phyloP scores from a whole-genome alignment of 2,888 invertebrate species.

The Eudasyphora cyanicolor region DNA sequence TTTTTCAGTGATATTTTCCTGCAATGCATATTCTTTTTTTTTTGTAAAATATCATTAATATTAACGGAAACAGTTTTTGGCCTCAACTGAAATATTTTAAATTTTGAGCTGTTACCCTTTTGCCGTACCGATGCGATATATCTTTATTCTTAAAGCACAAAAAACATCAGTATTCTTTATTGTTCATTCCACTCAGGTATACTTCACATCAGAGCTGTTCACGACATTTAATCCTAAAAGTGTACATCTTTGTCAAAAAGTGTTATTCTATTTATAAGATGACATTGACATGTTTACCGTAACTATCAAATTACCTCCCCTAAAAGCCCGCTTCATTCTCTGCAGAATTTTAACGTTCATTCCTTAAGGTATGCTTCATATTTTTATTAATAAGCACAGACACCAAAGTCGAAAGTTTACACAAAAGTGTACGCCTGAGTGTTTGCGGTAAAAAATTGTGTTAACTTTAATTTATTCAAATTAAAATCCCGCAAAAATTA shows the following conservation, averaged over 20 bases:
- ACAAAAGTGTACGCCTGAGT: background rate
- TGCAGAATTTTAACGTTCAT: too few species aligned
- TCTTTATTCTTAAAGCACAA: too few species aligned
- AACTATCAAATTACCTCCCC: background rate
- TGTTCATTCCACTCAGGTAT: too few species aligned
- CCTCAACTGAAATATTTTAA: too few species aligned
- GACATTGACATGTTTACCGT: background rate
- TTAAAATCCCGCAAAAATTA: constrained; percentile 6
- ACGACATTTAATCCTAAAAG: background rate
- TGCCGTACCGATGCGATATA: too few species aligned
- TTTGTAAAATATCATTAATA: too few species aligned
- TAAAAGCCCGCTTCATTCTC: background rate
- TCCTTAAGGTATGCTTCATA: background rate
- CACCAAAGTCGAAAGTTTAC: background rate
- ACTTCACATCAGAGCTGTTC: background rate
- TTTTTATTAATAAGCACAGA: background rate
- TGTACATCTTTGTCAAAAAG: background rate
- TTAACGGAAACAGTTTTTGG: too few species aligned
- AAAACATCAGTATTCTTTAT: too few species aligned
- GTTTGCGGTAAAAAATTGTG: background rate
- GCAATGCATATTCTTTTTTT: too few species aligned
- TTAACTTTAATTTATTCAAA: constrained; percentile 2
- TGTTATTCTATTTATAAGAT: background rate
- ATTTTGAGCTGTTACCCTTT: too few species aligned
- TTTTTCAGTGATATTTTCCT: too few species aligned